phyloP scores from a whole-genome alignment of 1,140 invertebrate genomes.

The Tetramorium simillimum region DNA sequence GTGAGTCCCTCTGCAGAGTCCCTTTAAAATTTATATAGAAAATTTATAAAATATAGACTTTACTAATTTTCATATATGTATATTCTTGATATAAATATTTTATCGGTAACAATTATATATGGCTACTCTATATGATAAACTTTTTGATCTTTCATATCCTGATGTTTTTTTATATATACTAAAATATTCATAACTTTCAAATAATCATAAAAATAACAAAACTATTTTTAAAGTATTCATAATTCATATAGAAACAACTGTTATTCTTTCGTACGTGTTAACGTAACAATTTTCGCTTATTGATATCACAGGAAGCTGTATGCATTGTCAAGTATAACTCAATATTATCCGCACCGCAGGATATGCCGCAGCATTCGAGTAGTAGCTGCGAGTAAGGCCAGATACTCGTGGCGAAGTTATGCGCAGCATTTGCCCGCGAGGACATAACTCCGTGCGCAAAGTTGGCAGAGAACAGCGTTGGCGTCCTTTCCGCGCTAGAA shows the following conservation, averaged over 20 bases:
- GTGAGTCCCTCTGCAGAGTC: background rate
- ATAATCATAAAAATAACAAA: background rate
- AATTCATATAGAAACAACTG: background rate
- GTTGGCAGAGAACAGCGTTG: conserved; percentile 70
- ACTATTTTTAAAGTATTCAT: background rate
- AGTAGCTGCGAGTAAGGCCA: conserved; percentile 35
- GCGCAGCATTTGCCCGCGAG: conserved; percentile 73
- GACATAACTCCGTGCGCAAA: conserved; percentile 74
- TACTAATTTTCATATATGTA: background rate
- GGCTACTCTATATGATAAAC: background rate
- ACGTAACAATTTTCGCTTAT: conserved; percentile 26
- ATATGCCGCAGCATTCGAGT: conserved; percentile 47
- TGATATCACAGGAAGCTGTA: conserved; percentile 23
- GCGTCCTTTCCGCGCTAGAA: conserved; percentile 64
- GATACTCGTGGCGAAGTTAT: conserved; percentile 69
- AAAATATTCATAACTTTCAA: background rate
- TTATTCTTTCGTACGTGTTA: background rate
- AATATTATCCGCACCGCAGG: conserved; percentile 65
- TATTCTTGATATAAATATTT: background rate
- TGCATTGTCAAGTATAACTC: conserved; percentile 64
- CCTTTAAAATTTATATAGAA: background rate
- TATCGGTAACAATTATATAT: background rate
- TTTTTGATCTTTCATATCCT: background rate
- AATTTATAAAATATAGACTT: background rate
- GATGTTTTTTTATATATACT: background rate